A percentile compares a stretch with the other conserved stretches of the same genome.
Conservation (phyloP, 1,140 invertebrate genomes). For the Drosophila arawakana region DNA sequence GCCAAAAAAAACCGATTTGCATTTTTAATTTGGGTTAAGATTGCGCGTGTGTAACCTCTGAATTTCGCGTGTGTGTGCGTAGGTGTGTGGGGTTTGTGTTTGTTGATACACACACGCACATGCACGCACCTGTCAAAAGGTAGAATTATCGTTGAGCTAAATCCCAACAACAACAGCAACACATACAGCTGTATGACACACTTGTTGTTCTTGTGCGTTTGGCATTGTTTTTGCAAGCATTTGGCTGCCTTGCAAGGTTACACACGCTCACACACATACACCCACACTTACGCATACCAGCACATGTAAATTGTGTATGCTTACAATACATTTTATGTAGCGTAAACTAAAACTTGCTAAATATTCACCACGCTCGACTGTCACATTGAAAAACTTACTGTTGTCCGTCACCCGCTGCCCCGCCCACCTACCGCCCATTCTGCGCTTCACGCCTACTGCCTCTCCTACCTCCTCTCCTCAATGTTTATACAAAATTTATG, state of each 20-base stretch:
- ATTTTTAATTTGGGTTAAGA: constrained; percentile 57
- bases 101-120: constrained; percentile 1
- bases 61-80: neutral
- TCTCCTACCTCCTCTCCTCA: neutral
- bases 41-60: constrained; percentile 20
- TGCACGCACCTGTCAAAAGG: constrained; percentile 1
- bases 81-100: neutral
- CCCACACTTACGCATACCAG: neutral
- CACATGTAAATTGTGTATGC: constrained; percentile 13
- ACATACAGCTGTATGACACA: constrained; percentile 33
- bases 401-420: constrained; percentile 7
- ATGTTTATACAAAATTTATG: constrained; percentile 60
- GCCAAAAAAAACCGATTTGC: constrained; percentile 42
- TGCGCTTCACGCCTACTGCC: neutral
- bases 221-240: constrained; percentile 44
- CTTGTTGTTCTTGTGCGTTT: constrained; percentile 47
- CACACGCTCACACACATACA: constrained; percentile 7
- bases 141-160: neutral
- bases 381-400: constrained; percentile 63
- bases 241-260: constrained; percentile 48
- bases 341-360: constrained; percentile 54
- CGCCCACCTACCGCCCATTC: constrained; percentile 2
- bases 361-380: constrained; percentile 59
- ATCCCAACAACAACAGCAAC: neutral
- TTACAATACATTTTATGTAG: constrained; percentile 48